These are phyloP conservation scores for Sarcophaga caerulescens DNA, from an alignment of 2,888 invertebrate species.

Conservation along the genomic window DNA sequence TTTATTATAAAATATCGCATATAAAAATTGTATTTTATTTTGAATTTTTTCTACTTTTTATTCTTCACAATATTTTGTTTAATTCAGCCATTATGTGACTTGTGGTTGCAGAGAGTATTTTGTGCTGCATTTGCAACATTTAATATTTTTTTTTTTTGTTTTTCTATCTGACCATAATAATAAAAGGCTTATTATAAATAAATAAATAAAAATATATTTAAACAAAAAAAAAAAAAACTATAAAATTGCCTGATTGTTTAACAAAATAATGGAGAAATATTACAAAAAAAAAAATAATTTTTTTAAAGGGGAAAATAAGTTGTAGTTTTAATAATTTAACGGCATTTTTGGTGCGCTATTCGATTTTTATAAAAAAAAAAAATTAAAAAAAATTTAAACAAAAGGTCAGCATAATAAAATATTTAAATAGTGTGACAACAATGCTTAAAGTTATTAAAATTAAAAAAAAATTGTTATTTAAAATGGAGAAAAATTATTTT, in stretches of 20 bases:
- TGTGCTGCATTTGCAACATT: background rate
- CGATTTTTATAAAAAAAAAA: background rate
- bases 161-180: slow-evolving; percentile 22
- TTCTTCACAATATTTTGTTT: background rate
- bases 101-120: background rate
- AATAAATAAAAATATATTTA: slow-evolving; percentile 24
- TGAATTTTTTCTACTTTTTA: background rate
- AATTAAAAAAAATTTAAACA: background rate
- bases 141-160: background rate
- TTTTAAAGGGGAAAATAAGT: background rate
- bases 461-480: background rate
- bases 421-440: slow-evolving; percentile 56
- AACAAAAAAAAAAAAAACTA: background rate
- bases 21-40: background rate
- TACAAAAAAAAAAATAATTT: slow-evolving; percentile 14
- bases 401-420: slow-evolving; percentile 55
- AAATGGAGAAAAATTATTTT: slow-evolving; percentile 44
- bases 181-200: slow-evolving; percentile 52
- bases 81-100: background rate
- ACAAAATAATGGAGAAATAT: slow-evolving; percentile 8
- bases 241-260: slow-evolving; percentile 31
- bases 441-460: slow-evolving; percentile 40
- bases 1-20: background rate
- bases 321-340: background rate
- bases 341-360: too few relatives aligned